Evolutionary conservation across 2,888 invertebrate genomes (phyloP), one percentile per base, ranked within the genome.

Genomic region (Tricholauxania praeusta): DNA sequence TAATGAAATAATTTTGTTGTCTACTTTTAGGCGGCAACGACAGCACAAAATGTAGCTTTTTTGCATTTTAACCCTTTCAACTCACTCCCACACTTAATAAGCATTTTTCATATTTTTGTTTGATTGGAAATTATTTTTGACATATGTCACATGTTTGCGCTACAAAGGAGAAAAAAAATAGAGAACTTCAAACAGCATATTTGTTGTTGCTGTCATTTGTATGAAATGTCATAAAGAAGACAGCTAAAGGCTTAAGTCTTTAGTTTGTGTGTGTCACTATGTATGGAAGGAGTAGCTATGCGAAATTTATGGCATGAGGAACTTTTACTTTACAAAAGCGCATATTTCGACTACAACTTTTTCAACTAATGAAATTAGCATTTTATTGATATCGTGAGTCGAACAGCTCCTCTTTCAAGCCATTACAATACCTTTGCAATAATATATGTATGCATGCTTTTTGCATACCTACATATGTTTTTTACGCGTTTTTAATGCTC

Each of bases 401-500:
- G 39, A 39, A 10, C 10, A 1, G 39, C 10, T 10, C 10, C 39
- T 39, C 1, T 39, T 28, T 28, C 28, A 28, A 28, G 4, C 28
- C 28, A 28, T 28, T 28, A 28, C 28, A 4, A 28, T 28, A 4
- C 28, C 28, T 28, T 28, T 28, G 4, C 28, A 28, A 39, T 10
- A 39, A 39, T 10, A 2, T 10, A 39, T 32, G 32, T 32, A 32
- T 32, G 32, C 32, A 32, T 39, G 39, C 39, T 28, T 28, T 2
- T 4, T 28, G 10, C 10, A 39, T 51, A n/a, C n/a, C n/a, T n/a
- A 71, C 75, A 77, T 73, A 75, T 74, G 73, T 76, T 72, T 75
- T 72, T 79, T 79, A 79, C 78, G 74, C 74, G 74, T 70, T 78
- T 78, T 78, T 79, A 77, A 79, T 79, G 73, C 74, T 77, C 76